Percentiles rank a stretch among this genome's conserved stretches.
These are phyloP conservation scores for Limnodromus scolopaceus DNA, from an alignment of 2,797 vertebrate genomes.

Conservation along the genomic window DNA sequence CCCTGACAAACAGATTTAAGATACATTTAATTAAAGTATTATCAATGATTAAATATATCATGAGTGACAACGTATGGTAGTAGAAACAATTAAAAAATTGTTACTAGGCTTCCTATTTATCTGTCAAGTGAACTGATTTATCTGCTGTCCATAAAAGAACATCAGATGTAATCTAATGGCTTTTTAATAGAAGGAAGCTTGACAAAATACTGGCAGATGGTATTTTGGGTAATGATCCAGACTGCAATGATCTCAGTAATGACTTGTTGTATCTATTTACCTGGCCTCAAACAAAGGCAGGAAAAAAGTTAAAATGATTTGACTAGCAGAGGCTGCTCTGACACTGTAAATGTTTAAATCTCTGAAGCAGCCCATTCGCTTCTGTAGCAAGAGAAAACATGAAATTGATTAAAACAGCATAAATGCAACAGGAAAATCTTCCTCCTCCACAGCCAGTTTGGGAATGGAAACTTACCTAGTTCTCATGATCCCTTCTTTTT, in stretches of 20 bases:
- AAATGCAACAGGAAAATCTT: conserved; percentile 48
- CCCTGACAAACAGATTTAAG: conserved; percentile 19
- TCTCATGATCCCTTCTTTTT: background rate
- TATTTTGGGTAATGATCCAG: conserved; percentile 71
- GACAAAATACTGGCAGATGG: conserved; percentile 67
- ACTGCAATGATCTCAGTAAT: conserved; percentile 60
- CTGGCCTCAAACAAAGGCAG: conserved; percentile 48
- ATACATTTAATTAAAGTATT: conserved; percentile 55
- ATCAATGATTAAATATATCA: conserved; percentile 43
- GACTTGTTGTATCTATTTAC: conserved; percentile 69
- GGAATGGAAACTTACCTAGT: conserved; percentile 55
- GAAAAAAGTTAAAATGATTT: background rate
- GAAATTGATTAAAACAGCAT: conserved; percentile 54
- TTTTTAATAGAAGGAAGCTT: conserved; percentile 71
- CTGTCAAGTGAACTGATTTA: conserved; percentile 61
- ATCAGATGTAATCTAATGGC: conserved; percentile 62
- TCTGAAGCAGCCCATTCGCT: conserved; percentile 21
- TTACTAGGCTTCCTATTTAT: conserved; percentile 44
- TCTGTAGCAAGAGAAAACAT: conserved; percentile 46
- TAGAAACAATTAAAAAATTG: conserved; percentile 46
- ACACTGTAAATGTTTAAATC: conserved; percentile 41
- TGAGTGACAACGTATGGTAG: conserved; percentile 26
- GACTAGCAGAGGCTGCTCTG: background rate
- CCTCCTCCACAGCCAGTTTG: conserved; percentile 27
- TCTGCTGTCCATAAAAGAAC: conserved; percentile 59